Evolutionary conservation across 1,140 invertebrate species (phyloP), one percentile per base, ranked within the genome.

Genomic region (Heliothis subflexa): DNA sequence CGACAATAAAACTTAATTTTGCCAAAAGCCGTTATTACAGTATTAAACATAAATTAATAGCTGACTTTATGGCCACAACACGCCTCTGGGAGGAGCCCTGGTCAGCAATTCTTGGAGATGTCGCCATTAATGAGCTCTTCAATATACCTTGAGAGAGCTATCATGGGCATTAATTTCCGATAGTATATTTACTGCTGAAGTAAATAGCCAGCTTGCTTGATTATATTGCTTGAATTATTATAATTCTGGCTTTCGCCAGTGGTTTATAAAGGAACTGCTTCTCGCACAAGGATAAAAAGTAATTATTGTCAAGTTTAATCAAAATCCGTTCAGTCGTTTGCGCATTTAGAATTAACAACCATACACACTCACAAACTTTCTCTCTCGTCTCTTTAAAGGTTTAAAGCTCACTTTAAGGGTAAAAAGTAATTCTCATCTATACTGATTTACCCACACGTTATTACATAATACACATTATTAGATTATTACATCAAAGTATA

Each of bases 81-180:
- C 80, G 84, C 74, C 83, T 82, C 79, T 73, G 78, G 62, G 55
- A 64, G 78, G 49, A 28, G 55, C 47, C 59, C 16, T 82, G 85
- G 89, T 90, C 89, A 89, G 90, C 89, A 78, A 85, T 88, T 86
- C 85, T 78, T 78, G 57, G 87, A 87, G 86, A 91, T 87, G 88
- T 84, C 79, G 79, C 85, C 86, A 89, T 91, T 90, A 91, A 90
- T 91, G 89, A 88, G 86, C 86, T 86, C 81, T 84, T 88, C 86
- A 83, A 85, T 86, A 88, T 84, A 89, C 86, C 87, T 85, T 86
- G 81, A 89, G 84, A 89, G 88, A 81, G 82, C 83, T 81, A 86
- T 85, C 84, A 82, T 62, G 80, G 80, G 78, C 81, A 81, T 87
- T 89, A 83, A 85, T 81, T 84, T 83, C 83, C 79, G 25, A 66